These are phyloP conservation scores for Episyrphus balteatus DNA, from an alignment of 1,140 invertebrate genomes.

Conservation along the genomic window DNA sequence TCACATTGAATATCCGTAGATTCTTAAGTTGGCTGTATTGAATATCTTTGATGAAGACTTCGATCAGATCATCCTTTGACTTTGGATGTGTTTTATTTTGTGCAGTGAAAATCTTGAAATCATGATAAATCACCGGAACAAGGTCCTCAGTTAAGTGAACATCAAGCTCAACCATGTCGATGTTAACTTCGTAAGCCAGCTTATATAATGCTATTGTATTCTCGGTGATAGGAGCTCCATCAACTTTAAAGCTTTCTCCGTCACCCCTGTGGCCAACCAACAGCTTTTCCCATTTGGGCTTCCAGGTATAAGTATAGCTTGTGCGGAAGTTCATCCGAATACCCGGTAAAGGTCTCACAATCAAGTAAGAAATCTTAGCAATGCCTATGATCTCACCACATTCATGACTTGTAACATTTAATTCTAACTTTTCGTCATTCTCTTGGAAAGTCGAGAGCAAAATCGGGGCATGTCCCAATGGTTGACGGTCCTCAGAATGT, in stretches of 20 bases:
- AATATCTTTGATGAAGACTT: slow-evolving; percentile 84
- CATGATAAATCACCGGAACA: slow-evolving; percentile 90
- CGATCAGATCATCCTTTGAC: slow-evolving; percentile 60
- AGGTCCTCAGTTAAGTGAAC: slow-evolving; percentile 89
- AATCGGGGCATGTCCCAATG: slow-evolving; percentile 77
- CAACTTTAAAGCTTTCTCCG: slow-evolving; percentile 50
- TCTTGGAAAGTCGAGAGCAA: slow-evolving; percentile 26
- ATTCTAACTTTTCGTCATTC: slow-evolving; percentile 62
- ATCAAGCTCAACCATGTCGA: slow-evolving; percentile 93
- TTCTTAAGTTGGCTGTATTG: slow-evolving; percentile 76
- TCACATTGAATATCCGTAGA: slow-evolving; percentile 51
- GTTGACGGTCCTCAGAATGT: slow-evolving; percentile 12
- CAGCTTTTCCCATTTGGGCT: slow-evolving; percentile 63
- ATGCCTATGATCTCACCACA: slow-evolving; percentile 49
- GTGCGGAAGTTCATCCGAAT: slow-evolving; percentile 64
- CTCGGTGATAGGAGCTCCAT: slow-evolving; percentile 73
- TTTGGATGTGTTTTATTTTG: slow-evolving; percentile 63
- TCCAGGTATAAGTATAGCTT: slow-evolving; percentile 76
- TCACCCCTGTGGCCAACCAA: slow-evolving; percentile 87
- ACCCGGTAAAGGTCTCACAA: slow-evolving; percentile 59
- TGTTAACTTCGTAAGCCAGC: slow-evolving; percentile 73
- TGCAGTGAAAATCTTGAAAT: slow-evolving; percentile 83
- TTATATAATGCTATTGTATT: slow-evolving; percentile 88
- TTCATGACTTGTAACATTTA: slow-evolving; percentile 66
- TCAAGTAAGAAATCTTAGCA: slow-evolving; percentile 44